Evolutionary conservation across 1,140 invertebrate species (phyloP), one percentile per base, ranked within the genome.

Genomic region (Caenorhabditis briggsae): DNA sequence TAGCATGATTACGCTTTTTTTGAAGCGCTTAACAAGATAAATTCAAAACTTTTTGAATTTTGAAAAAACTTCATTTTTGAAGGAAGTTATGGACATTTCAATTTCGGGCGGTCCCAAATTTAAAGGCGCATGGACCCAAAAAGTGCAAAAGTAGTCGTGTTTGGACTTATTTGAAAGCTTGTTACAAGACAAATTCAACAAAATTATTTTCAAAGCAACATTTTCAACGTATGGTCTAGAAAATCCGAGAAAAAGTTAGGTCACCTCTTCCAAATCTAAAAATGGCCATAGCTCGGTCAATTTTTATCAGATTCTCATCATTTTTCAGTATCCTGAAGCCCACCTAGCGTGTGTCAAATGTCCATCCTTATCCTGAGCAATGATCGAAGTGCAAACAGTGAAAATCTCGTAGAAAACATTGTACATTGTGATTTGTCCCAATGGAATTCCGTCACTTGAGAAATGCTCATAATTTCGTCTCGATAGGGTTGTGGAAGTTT

Each of bases 341-440:
- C 5, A 84, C 84, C 87, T 85, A 12, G 87, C 87, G 55, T 88
- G 87, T 12, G 82, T 59, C 48, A 90, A 23, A 20, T 89, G 82
- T 5, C 94, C 94, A 74, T 92, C 90, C 12, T 88, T 85, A 87
- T 93, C 93, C 89, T 94, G 90, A 56, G 94, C 93, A 14, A 95
- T 91, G 48, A 95, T 93, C 6, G 94, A 95, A 1, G 94, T 95
- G 89, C 94, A 95, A 1, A 95, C 92, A 43, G 94, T 94, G 89
- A 94, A 94, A 46, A 94, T 90, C 91, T 95, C 94, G 90, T 95
- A 95, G 92, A 95, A 95, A 41, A 95, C 92, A 88, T 95, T 95
- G 90, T 94, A 95, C 64, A 95, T 88, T 12, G 94, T 93, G 82
- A 95, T 90, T 89, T 94, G 93, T 23, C 94, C 94, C 92, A 92